These are phyloP conservation scores for Labrus mixtus DNA, from an alignment of 2,113 vertebrate genomes.

Conservation along the genomic window DNA sequence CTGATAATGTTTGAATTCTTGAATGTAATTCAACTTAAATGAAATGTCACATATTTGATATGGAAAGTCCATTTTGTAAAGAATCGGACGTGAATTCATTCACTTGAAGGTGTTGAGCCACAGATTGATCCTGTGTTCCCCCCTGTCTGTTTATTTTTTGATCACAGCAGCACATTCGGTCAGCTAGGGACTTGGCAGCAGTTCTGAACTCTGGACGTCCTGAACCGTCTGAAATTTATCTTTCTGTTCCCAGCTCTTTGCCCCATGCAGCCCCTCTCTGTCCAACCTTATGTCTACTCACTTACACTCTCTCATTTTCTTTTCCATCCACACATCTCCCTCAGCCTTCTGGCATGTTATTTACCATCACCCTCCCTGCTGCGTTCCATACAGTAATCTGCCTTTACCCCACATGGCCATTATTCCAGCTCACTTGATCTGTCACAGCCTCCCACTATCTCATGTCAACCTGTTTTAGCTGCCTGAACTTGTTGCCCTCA, in stretches of 20 bases:
- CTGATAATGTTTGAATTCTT: no score
- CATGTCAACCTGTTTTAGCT: background rate
- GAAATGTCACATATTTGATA: no score
- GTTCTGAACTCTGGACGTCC: background rate
- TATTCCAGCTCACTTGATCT: conserved; percentile 1
- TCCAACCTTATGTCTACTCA: background rate
- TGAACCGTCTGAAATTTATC: background rate
- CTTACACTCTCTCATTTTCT: no score
- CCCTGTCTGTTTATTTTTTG: background rate
- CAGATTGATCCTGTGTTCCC: background rate
- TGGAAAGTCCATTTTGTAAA: no score
- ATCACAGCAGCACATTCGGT: background rate
- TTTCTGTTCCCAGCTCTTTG: background rate
- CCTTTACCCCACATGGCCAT: conserved; percentile 3
- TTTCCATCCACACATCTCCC: background rate
- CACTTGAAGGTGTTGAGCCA: no score
- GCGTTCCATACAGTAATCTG: background rate
- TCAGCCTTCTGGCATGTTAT: background rate
- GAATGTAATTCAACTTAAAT: no score
- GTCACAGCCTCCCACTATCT: background rate
- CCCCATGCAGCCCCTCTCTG: background rate
- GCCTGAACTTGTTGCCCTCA: background rate
- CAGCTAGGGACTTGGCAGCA: background rate
- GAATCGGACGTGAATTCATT: no score
- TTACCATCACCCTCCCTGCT: background rate